Conservation (phyloP, 1,140 invertebrate genomes). For the Seison nebaliae region DNA sequence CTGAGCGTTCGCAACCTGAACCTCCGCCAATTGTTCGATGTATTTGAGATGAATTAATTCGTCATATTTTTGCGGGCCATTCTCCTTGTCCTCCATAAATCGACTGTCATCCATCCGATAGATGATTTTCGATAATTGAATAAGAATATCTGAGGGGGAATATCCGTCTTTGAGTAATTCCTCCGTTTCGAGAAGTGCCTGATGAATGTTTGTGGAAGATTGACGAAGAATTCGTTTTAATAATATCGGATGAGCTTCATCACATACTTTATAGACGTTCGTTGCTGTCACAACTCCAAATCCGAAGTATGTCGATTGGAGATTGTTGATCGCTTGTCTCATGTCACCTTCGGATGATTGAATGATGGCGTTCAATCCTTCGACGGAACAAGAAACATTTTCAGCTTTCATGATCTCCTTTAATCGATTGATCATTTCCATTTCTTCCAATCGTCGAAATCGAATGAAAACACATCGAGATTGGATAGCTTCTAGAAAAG, state of each 20-base stretch:
- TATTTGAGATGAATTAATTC: too few relatives aligned
- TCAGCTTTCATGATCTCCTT: slow-evolving; percentile 46
- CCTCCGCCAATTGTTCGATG: too few relatives aligned
- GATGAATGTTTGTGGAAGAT: too few relatives aligned
- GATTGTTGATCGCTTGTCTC: slow-evolving; percentile 78
- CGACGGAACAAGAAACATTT: slow-evolving; percentile 54
- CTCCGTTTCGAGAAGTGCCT: too few relatives aligned
- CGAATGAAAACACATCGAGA: slow-evolving; percentile 82
- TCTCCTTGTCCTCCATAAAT: too few relatives aligned
- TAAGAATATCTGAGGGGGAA: too few relatives aligned
- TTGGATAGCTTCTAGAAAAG: slow-evolving; percentile 59
- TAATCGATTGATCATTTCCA: slow-evolving; percentile 49
- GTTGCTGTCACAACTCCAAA: slow-evolving; percentile 65
- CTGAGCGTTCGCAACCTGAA: too few relatives aligned
- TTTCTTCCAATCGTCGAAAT: slow-evolving; percentile 67
- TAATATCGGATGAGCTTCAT: slow-evolving; percentile 82
- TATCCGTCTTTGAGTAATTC: too few relatives aligned
- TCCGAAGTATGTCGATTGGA: slow-evolving; percentile 82
- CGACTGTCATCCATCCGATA: too few relatives aligned
- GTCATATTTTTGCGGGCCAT: too few relatives aligned
- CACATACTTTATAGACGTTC: slow-evolving; percentile 99
- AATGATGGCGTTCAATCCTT: slow-evolving; percentile 78
- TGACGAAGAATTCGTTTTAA: slow-evolving; percentile 75
- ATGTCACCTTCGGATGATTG: slow-evolving; percentile 96
- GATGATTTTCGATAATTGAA: too few relatives aligned